Evolutionary conservation across 2,797 vertebrate species (phyloP).

Genomic region (Danio kyathit): DNA sequence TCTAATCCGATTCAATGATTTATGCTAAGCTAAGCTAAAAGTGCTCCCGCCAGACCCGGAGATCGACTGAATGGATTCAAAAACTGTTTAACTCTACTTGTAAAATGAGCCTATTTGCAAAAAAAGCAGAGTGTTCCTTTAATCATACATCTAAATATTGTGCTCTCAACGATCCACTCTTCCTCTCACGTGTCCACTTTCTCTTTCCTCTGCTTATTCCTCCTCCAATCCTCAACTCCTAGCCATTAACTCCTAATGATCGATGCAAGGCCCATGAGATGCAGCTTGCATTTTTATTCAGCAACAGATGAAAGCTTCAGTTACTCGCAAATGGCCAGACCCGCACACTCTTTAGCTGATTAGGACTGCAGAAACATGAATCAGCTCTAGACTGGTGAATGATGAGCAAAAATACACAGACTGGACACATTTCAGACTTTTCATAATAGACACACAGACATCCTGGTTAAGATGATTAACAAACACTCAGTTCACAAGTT

Average conservation of each 20-base stretch:
- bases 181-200: neutral
- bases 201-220: conserved; percentile 17
- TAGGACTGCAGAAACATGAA: conserved; percentile 62
- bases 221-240: conserved; percentile 44
- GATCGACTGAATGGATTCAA: too few species aligned
- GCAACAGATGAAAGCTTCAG: conserved; percentile 66
- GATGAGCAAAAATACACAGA: conserved; percentile 34
- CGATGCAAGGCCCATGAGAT: conserved; percentile 66
- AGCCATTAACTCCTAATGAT: conserved; percentile 59
- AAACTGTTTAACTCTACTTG: too few species aligned
- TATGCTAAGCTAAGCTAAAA: too few species aligned
- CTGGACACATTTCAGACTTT: conserved; percentile 37
- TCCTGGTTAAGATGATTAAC: neutral
- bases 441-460: neutral
- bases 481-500: conserved; percentile 16
- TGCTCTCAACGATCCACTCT: neutral
- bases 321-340: conserved; percentile 68
- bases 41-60: too few species aligned
- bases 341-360: conserved; percentile 61
- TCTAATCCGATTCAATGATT: too few species aligned
- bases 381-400: conserved; percentile 64
- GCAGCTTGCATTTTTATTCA: conserved; percentile 66
- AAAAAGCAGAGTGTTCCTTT: neutral
- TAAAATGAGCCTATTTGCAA: too few species aligned
- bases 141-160: neutral